Percentiles rank a stretch among this genome's conserved stretches.
These are phyloP conservation scores for Jacana jacana DNA, from an alignment of 2,113 vertebrate genomes.

Conservation along the genomic window DNA sequence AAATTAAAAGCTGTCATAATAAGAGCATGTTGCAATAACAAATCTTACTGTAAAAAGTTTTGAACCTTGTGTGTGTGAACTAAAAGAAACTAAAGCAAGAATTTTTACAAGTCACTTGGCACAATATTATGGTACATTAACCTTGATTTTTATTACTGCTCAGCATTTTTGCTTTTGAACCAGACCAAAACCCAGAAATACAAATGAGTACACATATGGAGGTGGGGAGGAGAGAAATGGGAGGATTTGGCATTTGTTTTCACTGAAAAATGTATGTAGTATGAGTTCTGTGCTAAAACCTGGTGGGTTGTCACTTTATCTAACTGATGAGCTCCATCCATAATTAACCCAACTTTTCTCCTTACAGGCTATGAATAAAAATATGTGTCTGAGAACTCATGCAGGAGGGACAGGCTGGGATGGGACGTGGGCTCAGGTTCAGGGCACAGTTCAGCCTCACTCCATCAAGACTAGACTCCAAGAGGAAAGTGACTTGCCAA, in stretches of 20 bases:
- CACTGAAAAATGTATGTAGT: background rate
- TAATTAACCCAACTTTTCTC: background rate
- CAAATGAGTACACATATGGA: background rate
- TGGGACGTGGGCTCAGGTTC: background rate
- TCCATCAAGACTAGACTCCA: background rate
- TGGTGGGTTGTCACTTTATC: background rate
- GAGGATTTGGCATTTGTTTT: background rate
- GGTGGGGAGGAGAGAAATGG: background rate
- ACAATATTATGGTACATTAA: constrained; percentile 53
- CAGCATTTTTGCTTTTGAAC: constrained; percentile 18
- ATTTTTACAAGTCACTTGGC: constrained; percentile 54
- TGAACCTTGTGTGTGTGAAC: constrained; percentile 6
- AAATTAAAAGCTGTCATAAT: constrained; percentile 51
- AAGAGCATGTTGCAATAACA: constrained; percentile 15
- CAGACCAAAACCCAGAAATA: background rate
- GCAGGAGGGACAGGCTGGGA: rapidly evolving
- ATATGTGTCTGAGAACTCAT: rapidly evolving
- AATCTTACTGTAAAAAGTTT: constrained; percentile 14
- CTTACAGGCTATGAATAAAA: background rate
- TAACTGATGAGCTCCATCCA: background rate
- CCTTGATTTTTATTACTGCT: constrained; percentile 16
- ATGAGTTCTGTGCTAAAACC: background rate
- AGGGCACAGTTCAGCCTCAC: background rate
- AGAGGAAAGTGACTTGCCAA: background rate
- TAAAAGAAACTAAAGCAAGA: constrained; percentile 26